Base-by-base conservation (phyloP, 2,888 invertebrate genomes). In the Polydrusus cervinus region DNA sequence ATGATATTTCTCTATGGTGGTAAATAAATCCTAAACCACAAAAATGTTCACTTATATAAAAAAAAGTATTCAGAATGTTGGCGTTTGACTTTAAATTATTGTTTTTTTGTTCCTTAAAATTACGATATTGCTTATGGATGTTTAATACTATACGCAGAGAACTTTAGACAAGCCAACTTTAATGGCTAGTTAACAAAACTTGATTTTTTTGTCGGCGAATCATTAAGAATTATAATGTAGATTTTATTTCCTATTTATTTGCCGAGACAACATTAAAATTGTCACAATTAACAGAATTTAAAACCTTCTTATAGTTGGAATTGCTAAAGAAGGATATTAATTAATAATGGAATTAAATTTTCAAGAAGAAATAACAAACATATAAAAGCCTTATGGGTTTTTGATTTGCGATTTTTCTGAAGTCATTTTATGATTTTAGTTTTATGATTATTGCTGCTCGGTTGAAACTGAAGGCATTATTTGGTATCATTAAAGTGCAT, bases 241-340 rank as follows among this genome's bases (percentile, higher is more conserved):
- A 66, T 75, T 75, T 71, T 68, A 68, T 74, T 74, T 40, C 62
- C 55, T 69, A 74, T 64, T 74, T 68, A 72, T 71, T 64, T 66
- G 61, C 71, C n/a, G 71, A 71, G 55, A 20, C 40, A 38, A 61
- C 68, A 71, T 76, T 76, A 55, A 69, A 70, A 76, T 76, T 76
- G 76, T 73, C 76, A 76, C 76, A 76, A 76, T 76, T 76, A 76
- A 68, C 70, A 71, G 76, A 76, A 72, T 76, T 75, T 75, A 75
- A 71, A 67, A 67, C 75, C 75, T 49, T 68, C 62, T 74, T 74
- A 74, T 68, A 62, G 73, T 53, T 38, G 53, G 62, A 14, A 53
- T 55, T 60, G 61, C 68, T 68, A 68, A 74, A 40, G 68, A 64
- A 74, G 68, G 45, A 74, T 74, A 74, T 68, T 74, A 74, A 74